Evolutionary conservation across 2,888 invertebrate genomes (phyloP), one percentile per base, ranked within the genome.

Genomic region (Synergus itoensis): DNA sequence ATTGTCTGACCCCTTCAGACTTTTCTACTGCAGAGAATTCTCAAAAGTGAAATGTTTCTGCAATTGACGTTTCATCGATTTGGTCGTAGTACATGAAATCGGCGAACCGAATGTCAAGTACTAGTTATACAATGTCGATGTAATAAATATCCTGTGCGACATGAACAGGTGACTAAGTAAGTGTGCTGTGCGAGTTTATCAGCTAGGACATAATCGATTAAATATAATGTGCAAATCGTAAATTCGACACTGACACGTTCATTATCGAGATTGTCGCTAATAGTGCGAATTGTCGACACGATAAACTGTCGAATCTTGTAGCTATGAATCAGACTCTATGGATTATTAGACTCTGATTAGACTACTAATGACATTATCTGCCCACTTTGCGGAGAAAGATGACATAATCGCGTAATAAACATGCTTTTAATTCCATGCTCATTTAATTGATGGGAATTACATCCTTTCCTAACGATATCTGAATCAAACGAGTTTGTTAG

Each of bases 121-220:
- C 65, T 18, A 65, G 65, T 62, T 62, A 62, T 65, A 41, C 65
- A 65, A 41, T 65, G 41, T 65, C 11, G 4, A 65, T 40, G 65
- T 43, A 65, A 65, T 65, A 76, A 76, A 77, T 81, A 75, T 67
- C 57, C n/a, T 41, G 64, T 67, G 78, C 48, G 53, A 63, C 41
- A 48, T 57, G 28, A 62, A 76, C 40, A 53, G 65, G 45, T 48
- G 64, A 80, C 43, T 78, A 79, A 77, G 67, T 79, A 78, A 76
- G 77, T 79, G 76, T 62, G 78, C 36, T 69, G 79, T 69, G 75
- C 79, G 78, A 78, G 81, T 76, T 83, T 80, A 81, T 81, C 81
- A 77, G n/a, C n/a, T n/a, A n/a, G 80, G 77, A 80, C 79, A 78
- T 83, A 83, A 81, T 80, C 79, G 80, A 84, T 84, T 82, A 84